A percentile compares a stretch with the other conserved stretches of the same genome.
Evolutionary conservation across 2,888 invertebrate species (phyloP).

Genomic region (Pristionchus entomophagus): DNA sequence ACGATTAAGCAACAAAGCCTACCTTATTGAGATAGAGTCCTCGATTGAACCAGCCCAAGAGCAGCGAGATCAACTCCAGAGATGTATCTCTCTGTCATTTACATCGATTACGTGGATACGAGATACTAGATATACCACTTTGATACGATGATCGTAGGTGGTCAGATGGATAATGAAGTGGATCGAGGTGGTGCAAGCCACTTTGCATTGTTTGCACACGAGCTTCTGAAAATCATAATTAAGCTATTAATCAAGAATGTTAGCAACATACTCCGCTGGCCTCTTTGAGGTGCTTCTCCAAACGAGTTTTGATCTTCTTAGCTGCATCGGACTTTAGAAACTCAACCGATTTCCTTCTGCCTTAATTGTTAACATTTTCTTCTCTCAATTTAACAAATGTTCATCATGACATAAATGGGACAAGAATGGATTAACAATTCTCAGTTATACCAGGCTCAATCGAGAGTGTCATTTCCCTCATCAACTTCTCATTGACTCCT

Average conservation of each 20-base stretch:
- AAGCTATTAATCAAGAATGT: neutral
- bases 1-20: too few relatives aligned
- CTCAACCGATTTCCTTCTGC: neutral
- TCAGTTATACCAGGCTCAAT: neutral
- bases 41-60: constrained; percentile 13
- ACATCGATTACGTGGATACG: neutral
- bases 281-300: constrained; percentile 15
- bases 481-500: neutral
- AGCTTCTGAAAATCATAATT: neutral
- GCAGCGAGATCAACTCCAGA: neutral
- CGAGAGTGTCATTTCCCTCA: neutral
- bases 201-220: neutral
- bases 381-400: neutral
- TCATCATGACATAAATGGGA: neutral
- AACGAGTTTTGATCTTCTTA: neutral
- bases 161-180: constrained; percentile 4
- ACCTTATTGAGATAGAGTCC: neutral
- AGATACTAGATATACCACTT: neutral
- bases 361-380: neutral
- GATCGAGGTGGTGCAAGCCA: neutral
- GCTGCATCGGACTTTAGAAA: neutral
- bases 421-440: neutral
- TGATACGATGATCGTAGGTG: constrained; percentile 8
- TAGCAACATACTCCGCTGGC: neutral
- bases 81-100: neutral